A percentile compares a stretch with the other conserved stretches of the same genome.
Conservation (phyloP, 2,888 invertebrate species). For the Loripinus fragilis region DNA sequence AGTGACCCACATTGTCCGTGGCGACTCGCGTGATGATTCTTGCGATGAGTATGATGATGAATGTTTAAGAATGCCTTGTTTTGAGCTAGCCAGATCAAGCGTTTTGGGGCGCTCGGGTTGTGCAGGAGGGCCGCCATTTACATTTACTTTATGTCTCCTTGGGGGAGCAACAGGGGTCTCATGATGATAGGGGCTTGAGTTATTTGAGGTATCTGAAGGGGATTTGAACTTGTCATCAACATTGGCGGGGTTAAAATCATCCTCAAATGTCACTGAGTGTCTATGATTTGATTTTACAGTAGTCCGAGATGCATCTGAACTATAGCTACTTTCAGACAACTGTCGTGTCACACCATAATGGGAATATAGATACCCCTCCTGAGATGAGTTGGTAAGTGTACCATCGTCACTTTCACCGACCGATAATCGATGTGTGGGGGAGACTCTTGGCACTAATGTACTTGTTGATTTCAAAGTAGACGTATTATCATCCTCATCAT, state of each 20-base stretch:
- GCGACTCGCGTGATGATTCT: slow-evolving; percentile 55
- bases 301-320: slow-evolving; percentile 75
- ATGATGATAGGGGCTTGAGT: slow-evolving; percentile 56
- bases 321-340: slow-evolving; percentile 76
- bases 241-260: slow-evolving; percentile 72
- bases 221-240: slow-evolving; percentile 86
- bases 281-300: slow-evolving; percentile 73
- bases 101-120: slow-evolving; percentile 85
- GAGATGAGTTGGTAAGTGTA: slow-evolving; percentile 66
- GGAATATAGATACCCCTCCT: slow-evolving; percentile 65
- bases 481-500: slow-evolving; percentile 52
- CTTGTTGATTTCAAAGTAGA: slow-evolving; percentile 67
- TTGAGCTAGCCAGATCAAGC: slow-evolving; percentile 81
- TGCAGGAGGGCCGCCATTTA: slow-evolving; percentile 53
- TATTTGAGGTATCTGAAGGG: slow-evolving; percentile 90
- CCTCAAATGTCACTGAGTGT: slow-evolving; percentile 82
- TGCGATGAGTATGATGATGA: slow-evolving; percentile 46
- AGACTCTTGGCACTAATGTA: slow-evolving; percentile 60
- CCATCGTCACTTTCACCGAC: slow-evolving; percentile 73
- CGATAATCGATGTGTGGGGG: slow-evolving; percentile 68
- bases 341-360: slow-evolving; percentile 75
- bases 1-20: slow-evolving; percentile 55
- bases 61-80: slow-evolving; percentile 58
- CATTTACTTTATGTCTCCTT: slow-evolving; percentile 58
- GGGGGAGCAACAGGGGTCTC: slow-evolving; percentile 64